Evolutionary conservation across 2,113 vertebrate genomes (phyloP).

Genomic region (Eleginops maclovinus): DNA sequence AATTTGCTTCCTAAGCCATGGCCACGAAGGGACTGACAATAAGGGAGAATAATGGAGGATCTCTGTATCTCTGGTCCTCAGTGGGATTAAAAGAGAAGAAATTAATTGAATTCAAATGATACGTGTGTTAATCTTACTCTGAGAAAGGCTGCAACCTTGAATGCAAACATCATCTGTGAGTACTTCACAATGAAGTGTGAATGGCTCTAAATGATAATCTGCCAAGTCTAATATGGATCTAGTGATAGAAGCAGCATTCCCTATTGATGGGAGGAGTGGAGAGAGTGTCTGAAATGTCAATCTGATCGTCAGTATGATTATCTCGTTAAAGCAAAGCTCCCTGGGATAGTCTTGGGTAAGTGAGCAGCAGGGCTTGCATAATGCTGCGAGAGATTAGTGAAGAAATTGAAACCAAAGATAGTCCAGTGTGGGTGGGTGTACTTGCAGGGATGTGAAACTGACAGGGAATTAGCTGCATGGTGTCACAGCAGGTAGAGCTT

Average conservation of each 20-base stretch:
- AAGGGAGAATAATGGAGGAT: slow-evolving; percentile 65
- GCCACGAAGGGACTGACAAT: slow-evolving; percentile 64
- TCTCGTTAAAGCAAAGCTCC: slow-evolving; percentile 73
- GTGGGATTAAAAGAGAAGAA: slow-evolving; percentile 69
- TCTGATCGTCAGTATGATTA: slow-evolving; percentile 74
- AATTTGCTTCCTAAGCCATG: slow-evolving; percentile 75
- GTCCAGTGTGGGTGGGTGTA: slow-evolving; percentile 66
- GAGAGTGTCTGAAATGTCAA: slow-evolving; percentile 79
- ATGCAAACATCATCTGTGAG: slow-evolving; percentile 59
- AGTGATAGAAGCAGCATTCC: slow-evolving; percentile 60
- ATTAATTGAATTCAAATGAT: slow-evolving; percentile 78
- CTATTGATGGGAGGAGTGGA: slow-evolving; percentile 68
- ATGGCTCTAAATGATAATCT: slow-evolving; percentile 78
- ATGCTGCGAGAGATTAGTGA: slow-evolving; percentile 71
- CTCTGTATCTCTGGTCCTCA: slow-evolving; percentile 67
- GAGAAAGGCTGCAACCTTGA: slow-evolving; percentile 66
- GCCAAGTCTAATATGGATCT: slow-evolving; percentile 74
- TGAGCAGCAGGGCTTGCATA: slow-evolving; percentile 73
- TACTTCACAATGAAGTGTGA: slow-evolving; percentile 73
- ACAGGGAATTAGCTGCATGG: slow-evolving; percentile 69
- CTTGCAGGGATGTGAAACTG: slow-evolving; percentile 65
- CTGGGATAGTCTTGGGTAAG: slow-evolving; percentile 68
- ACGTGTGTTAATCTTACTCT: slow-evolving; percentile 73
- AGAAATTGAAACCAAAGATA: slow-evolving; percentile 76
- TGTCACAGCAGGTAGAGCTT: slow-evolving; percentile 64